Evolutionary conservation across 1,140 invertebrate species (phyloP).

Genomic region (Zaprionus inermis): DNA sequence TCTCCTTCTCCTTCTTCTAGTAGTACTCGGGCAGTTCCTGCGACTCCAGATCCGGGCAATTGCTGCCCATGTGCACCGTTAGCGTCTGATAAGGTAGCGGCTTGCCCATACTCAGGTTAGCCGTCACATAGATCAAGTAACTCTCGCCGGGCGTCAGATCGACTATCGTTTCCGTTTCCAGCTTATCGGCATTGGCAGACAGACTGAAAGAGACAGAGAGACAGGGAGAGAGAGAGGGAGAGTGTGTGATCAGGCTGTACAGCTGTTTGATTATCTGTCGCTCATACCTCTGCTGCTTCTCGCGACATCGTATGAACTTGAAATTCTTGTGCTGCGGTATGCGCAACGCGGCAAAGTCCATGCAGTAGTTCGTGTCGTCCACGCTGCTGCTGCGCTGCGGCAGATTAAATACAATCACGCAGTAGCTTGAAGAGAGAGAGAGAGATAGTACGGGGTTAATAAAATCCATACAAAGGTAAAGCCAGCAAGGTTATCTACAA

Average conservation of each 20-base stretch:
- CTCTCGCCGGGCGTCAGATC: conserved; percentile 73
- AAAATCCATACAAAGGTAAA: too few relatives aligned
- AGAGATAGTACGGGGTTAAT: too few relatives aligned
- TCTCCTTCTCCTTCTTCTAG: conserved; percentile 34
- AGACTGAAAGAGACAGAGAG: neutral
- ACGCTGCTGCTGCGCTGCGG: conserved; percentile 72
- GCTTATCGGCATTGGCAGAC: conserved; percentile 49
- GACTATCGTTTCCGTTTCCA: conserved; percentile 76
- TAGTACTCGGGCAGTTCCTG: conserved; percentile 70
- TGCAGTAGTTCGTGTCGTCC: conserved; percentile 79
- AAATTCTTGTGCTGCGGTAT: conserved; percentile 71
- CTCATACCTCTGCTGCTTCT: conserved; percentile 61
- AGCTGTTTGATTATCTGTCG: neutral
- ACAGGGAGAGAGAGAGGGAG: neutral
- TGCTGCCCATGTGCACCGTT: conserved; percentile 67
- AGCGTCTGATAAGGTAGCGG: conserved; percentile 77
- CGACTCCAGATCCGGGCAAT: conserved; percentile 66
- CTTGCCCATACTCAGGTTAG: conserved; percentile 74
- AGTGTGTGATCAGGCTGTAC: neutral
- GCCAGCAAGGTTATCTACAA: too few relatives aligned
- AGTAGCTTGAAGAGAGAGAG: conserved; percentile 58
- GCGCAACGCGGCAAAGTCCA: conserved; percentile 74
- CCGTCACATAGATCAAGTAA: conserved; percentile 80
- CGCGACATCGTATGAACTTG: conserved; percentile 69
- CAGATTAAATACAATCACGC: conserved; percentile 81